Evolutionary conservation across 2,797 vertebrate species (phyloP).

Genomic region (Coregonus ussuriensis): DNA sequence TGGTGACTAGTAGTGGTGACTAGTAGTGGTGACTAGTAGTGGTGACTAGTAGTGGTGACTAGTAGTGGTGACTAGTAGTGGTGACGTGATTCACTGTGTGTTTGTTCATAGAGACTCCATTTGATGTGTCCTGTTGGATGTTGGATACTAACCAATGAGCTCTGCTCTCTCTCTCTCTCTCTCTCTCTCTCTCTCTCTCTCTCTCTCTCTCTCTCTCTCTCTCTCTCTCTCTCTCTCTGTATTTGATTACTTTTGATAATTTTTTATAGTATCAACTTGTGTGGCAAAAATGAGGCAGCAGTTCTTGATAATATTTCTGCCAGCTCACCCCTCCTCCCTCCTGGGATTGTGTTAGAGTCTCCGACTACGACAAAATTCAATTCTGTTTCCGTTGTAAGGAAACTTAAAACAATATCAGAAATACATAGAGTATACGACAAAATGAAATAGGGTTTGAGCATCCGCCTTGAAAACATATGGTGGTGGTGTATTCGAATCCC

Average conservation of each 20-base stretch:
- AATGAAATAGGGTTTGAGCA: background rate
- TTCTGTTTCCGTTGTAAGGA: background rate
- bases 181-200: slow-evolving; percentile 16
- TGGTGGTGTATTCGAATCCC: no score
- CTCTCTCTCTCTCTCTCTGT: slow-evolving; percentile 9
- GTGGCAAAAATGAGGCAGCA: slow-evolving; percentile 65
- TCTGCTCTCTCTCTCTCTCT: slow-evolving; percentile 12
- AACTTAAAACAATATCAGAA: background rate
- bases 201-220: no score
- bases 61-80: no score
- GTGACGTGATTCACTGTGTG: no score
- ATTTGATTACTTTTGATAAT: slow-evolving; percentile 55
- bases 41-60: no score
- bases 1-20: no score
- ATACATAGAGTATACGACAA: background rate
- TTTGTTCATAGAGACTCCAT: no score
- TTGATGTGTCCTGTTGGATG: no score
- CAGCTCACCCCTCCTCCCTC: slow-evolving; percentile 37
- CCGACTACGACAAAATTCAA: background rate
- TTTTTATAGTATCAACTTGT: slow-evolving; percentile 58
- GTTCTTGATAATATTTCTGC: slow-evolving; percentile 62
- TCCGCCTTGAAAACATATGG: background rate
- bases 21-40: no score
- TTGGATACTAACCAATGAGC: no score
- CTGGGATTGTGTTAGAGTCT: background rate